Percentiles rank a stretch among this genome's conserved stretches.
Evolutionary conservation across 2,888 invertebrate species (phyloP).

Genomic region (Drosophila austrosaltans): DNA sequence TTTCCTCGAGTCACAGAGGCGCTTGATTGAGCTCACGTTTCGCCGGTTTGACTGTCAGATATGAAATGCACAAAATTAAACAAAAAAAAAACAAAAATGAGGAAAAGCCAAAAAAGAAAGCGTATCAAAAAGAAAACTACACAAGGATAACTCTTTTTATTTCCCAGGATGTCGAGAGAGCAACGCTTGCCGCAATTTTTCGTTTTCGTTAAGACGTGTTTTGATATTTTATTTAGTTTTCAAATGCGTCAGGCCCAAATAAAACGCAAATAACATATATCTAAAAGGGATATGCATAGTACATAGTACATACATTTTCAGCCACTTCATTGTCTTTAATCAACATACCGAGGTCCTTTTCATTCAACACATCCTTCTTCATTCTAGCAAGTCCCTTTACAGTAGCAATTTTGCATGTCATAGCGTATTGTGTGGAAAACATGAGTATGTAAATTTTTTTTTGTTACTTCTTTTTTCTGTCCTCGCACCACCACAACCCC

Average conservation of each 20-base stretch:
- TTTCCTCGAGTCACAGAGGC: constrained; percentile 50
- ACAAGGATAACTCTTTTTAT: constrained; percentile 60
- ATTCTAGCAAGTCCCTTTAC: constrained; percentile 12
- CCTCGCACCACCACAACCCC: background rate
- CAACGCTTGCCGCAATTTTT: constrained; percentile 59
- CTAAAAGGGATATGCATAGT: background rate
- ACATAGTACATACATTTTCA: constrained; percentile 30
- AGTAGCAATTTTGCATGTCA: constrained; percentile 67
- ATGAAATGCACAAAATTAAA: constrained; percentile 58
- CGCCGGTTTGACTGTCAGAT: constrained; percentile 54
- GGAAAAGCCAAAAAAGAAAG: constrained; percentile 36
- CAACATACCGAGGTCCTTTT: constrained; percentile 38
- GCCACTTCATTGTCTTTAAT: constrained; percentile 63
- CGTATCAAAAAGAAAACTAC: constrained; percentile 28
- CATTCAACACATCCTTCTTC: constrained; percentile 27
- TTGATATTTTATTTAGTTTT: constrained; percentile 47
- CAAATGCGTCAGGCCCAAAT: constrained; percentile 40
- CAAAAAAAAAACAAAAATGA: constrained; percentile 25
- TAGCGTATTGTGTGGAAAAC: constrained; percentile 59
- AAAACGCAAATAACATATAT: constrained; percentile 13
- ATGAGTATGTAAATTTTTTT: constrained; percentile 75
- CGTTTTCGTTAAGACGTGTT: constrained; percentile 60
- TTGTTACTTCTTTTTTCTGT: constrained; percentile 17
- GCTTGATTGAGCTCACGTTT: constrained; percentile 79
- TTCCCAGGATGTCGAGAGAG: constrained; percentile 57